Conservation (phyloP, 1,140 invertebrate species). For the Drosophila pruinosa region DNA sequence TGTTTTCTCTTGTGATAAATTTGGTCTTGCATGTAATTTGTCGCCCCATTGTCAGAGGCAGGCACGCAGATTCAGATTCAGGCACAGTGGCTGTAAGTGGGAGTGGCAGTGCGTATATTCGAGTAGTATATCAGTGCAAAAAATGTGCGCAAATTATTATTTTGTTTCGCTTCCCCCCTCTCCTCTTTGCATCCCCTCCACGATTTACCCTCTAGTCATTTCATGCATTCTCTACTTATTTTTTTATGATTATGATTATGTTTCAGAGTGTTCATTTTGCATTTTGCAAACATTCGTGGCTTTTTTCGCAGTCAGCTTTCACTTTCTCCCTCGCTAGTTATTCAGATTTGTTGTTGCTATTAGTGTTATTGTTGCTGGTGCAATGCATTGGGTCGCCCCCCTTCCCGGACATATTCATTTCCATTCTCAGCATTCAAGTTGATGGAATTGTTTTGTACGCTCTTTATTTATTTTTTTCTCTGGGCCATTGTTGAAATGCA, state of each 20-base stretch:
- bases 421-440: constrained; percentile 3
- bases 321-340: constrained; percentile 24
- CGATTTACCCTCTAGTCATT: neutral
- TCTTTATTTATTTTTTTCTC: neutral
- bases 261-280: constrained; percentile 49
- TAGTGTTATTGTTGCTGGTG: constrained; percentile 7
- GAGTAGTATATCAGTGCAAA: constrained; percentile 62
- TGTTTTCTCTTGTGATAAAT: constrained; percentile 47
- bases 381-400: constrained; percentile 4
- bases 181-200: neutral
- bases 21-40: constrained; percentile 71
- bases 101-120: constrained; percentile 37
- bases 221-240: constrained; percentile 33
- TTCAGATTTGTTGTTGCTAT: constrained; percentile 27
- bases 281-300: constrained; percentile 47
- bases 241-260: constrained; percentile 72
- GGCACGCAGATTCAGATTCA: neutral
- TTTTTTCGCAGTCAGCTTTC: constrained; percentile 11
- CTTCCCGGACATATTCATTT: constrained; percentile 8
- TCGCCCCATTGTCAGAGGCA: constrained; percentile 72
- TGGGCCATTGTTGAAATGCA: constrained; percentile 6
- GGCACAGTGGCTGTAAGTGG: constrained; percentile 9
- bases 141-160: constrained; percentile 44
- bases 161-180: constrained; percentile 2
- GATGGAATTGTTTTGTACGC: constrained; percentile 24